A percentile compares a stretch with the other conserved stretches of the same genome.
These are phyloP conservation scores for Aethes cnicana DNA, from an alignment of 2,888 invertebrate genomes.

Conservation along the genomic window DNA sequence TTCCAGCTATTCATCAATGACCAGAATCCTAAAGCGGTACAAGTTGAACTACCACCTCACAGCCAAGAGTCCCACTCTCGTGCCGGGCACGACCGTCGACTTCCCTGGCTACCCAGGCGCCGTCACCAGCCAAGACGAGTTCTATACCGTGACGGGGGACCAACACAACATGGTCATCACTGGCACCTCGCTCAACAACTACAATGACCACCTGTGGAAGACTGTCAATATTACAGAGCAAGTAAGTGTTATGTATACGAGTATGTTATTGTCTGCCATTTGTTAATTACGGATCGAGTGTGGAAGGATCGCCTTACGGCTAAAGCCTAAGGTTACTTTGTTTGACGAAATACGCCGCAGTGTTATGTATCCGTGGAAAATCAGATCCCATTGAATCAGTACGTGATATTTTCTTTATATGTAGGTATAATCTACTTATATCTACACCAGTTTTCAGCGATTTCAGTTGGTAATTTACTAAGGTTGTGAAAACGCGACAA, in stretches of 20 bases:
- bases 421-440: too few species aligned
- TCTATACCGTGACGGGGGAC: conserved; percentile 85
- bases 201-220: conserved; percentile 87
- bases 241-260: conserved; percentile 66
- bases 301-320: too few species aligned
- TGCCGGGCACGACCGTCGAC: conserved; percentile 86
- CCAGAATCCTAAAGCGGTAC: conserved; percentile 92
- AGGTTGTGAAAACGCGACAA: too few species aligned
- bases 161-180: conserved; percentile 85
- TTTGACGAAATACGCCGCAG: too few species aligned
- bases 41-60: conserved; percentile 88
- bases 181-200: conserved; percentile 90
- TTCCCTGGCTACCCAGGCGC: conserved; percentile 94
- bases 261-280: too few species aligned
- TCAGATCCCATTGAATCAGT: too few species aligned
- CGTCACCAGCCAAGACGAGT: conserved; percentile 91
- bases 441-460: too few species aligned
- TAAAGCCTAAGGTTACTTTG: too few species aligned
- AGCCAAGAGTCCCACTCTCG: conserved; percentile 70
- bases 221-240: conserved; percentile 84
- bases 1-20: conserved; percentile 89
- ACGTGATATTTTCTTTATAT: too few species aligned
- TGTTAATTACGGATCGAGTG: too few species aligned
- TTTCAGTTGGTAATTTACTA: too few species aligned
- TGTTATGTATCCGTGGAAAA: too few species aligned